Conservation (phyloP, 1,140 invertebrate genomes). For the Metopolophium dirhodum region DNA sequence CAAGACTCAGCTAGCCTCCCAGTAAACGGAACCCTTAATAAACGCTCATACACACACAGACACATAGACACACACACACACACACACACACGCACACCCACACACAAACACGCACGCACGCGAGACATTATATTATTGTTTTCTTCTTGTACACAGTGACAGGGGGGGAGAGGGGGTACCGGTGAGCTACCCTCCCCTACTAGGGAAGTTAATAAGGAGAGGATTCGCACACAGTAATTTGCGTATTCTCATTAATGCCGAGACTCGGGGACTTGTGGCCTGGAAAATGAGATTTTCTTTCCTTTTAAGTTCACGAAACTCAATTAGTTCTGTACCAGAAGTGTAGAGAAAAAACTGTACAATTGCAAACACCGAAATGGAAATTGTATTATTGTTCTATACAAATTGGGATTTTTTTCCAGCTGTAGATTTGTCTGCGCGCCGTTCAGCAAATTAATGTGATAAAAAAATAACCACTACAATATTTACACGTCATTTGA, state of each 20-base stretch:
- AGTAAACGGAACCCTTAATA: slow-evolving; percentile 55
- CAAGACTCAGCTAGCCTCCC: background rate
- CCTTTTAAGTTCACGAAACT: slow-evolving; percentile 18
- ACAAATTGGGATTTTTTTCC: background rate
- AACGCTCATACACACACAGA: slow-evolving; percentile 24
- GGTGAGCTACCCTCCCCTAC: background rate
- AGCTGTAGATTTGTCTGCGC: background rate
- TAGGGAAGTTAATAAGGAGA: slow-evolving; percentile 12
- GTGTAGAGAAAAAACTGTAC: background rate
- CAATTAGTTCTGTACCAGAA: slow-evolving; percentile 9
- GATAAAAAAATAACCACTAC: background rate
- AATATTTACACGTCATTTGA: background rate
- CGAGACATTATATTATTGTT: slow-evolving; percentile 54
- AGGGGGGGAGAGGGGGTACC: background rate
- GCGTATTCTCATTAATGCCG: slow-evolving; percentile 52
- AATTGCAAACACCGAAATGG: background rate
- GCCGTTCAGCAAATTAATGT: background rate
- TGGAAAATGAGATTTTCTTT: slow-evolving; percentile 55
- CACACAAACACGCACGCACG: background rate
- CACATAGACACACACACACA: background rate
- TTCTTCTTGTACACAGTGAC: slow-evolving; percentile 7
- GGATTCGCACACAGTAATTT: slow-evolving; percentile 34
- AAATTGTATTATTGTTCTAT: background rate
- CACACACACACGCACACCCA: too few species aligned
- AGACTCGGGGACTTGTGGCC: slow-evolving; percentile 39